Evolutionary conservation across 1,140 invertebrate genomes (phyloP).

Genomic region (Nixonia krombeini): DNA sequence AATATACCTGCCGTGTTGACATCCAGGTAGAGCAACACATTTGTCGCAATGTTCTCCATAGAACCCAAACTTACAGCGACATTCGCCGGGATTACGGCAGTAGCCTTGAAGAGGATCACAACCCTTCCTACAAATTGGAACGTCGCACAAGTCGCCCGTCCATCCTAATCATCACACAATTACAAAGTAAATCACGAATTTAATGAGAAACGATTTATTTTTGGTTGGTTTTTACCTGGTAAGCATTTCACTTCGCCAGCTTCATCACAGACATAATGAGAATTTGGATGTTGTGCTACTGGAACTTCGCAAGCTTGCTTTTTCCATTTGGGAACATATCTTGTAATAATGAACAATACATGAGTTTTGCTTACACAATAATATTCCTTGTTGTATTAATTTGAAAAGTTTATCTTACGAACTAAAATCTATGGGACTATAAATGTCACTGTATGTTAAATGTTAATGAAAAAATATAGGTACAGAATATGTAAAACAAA

Average conservation of each 20-base stretch:
- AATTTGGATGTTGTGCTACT: constrained; percentile 88
- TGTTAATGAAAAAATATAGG: too few relatives aligned
- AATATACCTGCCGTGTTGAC: constrained; percentile 84
- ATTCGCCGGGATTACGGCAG: constrained; percentile 89
- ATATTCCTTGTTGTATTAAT: too few relatives aligned
- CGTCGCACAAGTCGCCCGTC: constrained; percentile 93
- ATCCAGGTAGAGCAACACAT: constrained; percentile 87
- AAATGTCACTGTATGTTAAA: too few relatives aligned
- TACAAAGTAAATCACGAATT: too few relatives aligned
- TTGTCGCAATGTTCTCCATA: constrained; percentile 87
- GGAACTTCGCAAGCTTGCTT: constrained; percentile 87
- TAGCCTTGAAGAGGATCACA: constrained; percentile 95
- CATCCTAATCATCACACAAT: constrained; percentile 74
- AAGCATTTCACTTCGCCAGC: constrained; percentile 93
- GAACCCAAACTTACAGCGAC: constrained; percentile 86
- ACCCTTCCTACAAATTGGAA: constrained; percentile 89
- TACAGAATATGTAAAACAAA: too few relatives aligned
- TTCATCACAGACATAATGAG: constrained; percentile 93
- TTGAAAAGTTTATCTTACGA: too few relatives aligned
- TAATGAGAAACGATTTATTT: too few relatives aligned
- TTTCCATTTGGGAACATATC: constrained; percentile 86
- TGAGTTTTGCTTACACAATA: constrained; percentile 8
- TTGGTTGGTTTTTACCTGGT: constrained; percentile 78
- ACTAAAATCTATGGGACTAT: too few relatives aligned
- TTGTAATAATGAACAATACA: constrained; percentile 40